These are phyloP conservation scores for Alviniconcha marisindica DNA, from an alignment of 1,140 invertebrate species.

Conservation along the genomic window DNA sequence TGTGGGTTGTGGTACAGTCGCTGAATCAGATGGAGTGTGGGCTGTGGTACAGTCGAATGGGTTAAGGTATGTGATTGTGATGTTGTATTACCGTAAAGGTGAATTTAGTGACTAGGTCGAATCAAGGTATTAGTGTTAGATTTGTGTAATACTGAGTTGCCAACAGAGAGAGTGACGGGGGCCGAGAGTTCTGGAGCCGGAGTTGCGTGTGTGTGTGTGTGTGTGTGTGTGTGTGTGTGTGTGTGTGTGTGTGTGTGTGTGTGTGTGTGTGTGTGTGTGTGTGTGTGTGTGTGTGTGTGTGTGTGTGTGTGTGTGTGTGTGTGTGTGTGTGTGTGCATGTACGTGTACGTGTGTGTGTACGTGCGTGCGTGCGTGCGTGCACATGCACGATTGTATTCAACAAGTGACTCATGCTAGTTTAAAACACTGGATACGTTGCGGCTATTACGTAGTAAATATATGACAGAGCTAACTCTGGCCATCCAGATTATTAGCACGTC, in stretches of 20 bases:
- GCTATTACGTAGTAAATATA: too few relatives aligned
- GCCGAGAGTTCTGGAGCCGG: too few relatives aligned
- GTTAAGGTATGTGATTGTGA: neutral
- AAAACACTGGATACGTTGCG: too few relatives aligned
- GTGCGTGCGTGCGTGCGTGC: neutral
- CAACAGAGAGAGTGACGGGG: neutral
- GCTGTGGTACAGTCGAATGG: neutral
- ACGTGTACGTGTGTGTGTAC: neutral
- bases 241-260: constrained; percentile 15
- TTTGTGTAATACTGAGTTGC: too few relatives aligned
- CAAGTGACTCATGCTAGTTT: too few relatives aligned
- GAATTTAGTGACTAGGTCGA: neutral
- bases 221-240: neutral
- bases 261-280: neutral
- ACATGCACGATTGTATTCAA: neutral
- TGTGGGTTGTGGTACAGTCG: too few relatives aligned
- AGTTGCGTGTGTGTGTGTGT: neutral
- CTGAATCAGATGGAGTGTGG: neutral
- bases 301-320: too few relatives aligned
- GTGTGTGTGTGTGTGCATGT: neutral
- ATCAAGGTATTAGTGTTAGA: too few relatives aligned
- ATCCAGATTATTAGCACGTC: too few relatives aligned
- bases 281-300: neutral
- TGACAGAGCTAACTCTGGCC: too few relatives aligned
- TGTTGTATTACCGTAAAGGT: neutral